Evolutionary conservation across 2,797 vertebrate genomes (phyloP).

Genomic region (Lophotriccus pileatus): DNA sequence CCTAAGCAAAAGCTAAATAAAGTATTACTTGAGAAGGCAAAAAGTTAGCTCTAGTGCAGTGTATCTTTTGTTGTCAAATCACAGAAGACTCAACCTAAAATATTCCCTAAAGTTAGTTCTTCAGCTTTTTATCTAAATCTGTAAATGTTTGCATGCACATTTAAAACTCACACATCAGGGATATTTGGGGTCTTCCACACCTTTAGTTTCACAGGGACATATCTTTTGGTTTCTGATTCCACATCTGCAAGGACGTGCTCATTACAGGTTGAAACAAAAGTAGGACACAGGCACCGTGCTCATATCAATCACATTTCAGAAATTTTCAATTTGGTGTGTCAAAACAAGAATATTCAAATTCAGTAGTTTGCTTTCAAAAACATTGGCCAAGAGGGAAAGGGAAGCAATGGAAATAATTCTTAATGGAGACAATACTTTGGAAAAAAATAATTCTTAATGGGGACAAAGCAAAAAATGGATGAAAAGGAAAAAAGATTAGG

Average conservation of each 20-base stretch:
- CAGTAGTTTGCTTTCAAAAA: not conserved
- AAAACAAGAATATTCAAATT: not conserved
- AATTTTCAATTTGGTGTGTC: not conserved
- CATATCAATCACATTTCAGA: not conserved
- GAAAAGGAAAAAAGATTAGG: not conserved
- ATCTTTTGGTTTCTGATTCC: not conserved
- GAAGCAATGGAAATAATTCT: not conserved
- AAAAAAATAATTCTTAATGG: not conserved
- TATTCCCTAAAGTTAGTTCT: not conserved
- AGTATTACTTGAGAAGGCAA: not conserved
- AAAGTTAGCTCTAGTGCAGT: not conserved
- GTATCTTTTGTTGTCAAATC: not conserved
- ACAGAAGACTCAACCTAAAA: not conserved
- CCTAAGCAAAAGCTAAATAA: not conserved
- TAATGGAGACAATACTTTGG: not conserved
- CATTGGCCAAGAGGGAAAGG: not conserved
- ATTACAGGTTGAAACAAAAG: not conserved
- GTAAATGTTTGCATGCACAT: not conserved
- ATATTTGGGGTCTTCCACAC: not conserved
- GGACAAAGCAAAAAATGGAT: not conserved
- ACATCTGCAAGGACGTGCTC: not conserved
- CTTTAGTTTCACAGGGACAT: not conserved
- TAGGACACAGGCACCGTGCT: accelerated
- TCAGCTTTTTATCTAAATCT: not conserved
- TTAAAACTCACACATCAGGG: not conserved